Conservation (phyloP, 2,888 invertebrate species). For the Aromia moschata region DNA sequence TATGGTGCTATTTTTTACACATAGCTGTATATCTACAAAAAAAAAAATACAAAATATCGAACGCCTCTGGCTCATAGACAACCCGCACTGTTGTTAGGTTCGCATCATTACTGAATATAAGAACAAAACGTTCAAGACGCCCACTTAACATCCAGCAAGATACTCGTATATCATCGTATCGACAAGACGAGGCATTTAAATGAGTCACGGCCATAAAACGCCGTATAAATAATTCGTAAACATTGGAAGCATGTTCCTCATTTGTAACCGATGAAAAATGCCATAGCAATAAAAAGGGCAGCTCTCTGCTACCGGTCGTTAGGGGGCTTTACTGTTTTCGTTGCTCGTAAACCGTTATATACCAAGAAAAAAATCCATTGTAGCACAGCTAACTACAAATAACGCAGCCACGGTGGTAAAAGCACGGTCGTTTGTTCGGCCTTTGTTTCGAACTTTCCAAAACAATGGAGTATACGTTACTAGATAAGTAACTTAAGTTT, state of each 20-base stretch:
- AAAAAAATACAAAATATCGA: background rate
- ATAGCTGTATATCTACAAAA: background rate
- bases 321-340: background rate
- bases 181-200: slow-evolving; percentile 16
- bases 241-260: slow-evolving; percentile 21
- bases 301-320: background rate
- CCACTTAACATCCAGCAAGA: background rate
- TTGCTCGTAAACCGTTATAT: slow-evolving; percentile 10
- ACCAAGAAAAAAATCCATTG: slow-evolving; percentile 13
- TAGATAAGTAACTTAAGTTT: slow-evolving; percentile 6
- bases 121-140: slow-evolving; percentile 5
- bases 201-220: slow-evolving; percentile 21
- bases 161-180: slow-evolving; percentile 20
- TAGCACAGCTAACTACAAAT: slow-evolving; percentile 6
- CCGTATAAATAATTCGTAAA: slow-evolving; percentile 22
- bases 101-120: slow-evolving; percentile 5
- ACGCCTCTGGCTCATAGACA: background rate
- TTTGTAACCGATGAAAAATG: slow-evolving; percentile 15
- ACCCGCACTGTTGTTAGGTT: background rate
- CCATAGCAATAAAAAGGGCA: slow-evolving; percentile 6
- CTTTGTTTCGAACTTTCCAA: slow-evolving; percentile 1
- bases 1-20: background rate
- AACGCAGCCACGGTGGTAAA: background rate
- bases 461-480: slow-evolving; percentile 6
- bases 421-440: slow-evolving; percentile 5